Base-by-base conservation (phyloP, 1,140 invertebrate genomes). In the Papilio polyxenes region DNA sequence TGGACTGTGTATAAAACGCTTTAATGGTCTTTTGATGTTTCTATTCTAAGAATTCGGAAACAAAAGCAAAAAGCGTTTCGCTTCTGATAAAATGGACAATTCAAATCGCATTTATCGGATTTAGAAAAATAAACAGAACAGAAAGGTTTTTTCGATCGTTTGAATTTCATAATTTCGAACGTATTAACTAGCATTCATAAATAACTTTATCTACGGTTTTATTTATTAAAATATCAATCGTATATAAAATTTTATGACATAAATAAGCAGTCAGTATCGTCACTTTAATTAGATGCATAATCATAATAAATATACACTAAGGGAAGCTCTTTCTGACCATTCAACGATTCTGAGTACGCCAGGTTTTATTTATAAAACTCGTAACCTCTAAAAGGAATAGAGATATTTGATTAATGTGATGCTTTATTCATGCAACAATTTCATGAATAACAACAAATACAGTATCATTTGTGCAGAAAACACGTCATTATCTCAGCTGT, bases 21-120 rank as follows among this genome's bases (percentile, higher is more conserved):
- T 77, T 77, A 77, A 77, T 77, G 75, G 75, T 23, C 75, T 77
- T 77, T 77, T 77, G 75, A 77, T 77, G 75, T 77, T 77, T 77
- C 75, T 77, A 77, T 77, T 77, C 75, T 77, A 49, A 77, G 75
- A 77, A 77, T 51, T 49, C 20, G 8, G 48, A 77, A 77, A 77
- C 49, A 53, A 77, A 53, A 20, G 23, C 20, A 53, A 75, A 48
- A 75, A 75, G 44, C 17, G 11, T 1, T 49, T n/a, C 2, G 8
- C 20, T 15, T 11, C 49, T 31, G 75, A 77, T 77, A 77, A 77
- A 76, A 76, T 5, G 75, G 9, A 76, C 11, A 31, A 53, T 76
- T 53, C 48, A n/a, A 76, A 51, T 76, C 49, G 75, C 49, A 31
- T 77, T 77, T 75, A 75, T 48, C 74, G 74, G 44, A 75, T 75